Evolutionary conservation across 1,140 invertebrate species (phyloP).

Genomic region (Drosophila dunni): DNA sequence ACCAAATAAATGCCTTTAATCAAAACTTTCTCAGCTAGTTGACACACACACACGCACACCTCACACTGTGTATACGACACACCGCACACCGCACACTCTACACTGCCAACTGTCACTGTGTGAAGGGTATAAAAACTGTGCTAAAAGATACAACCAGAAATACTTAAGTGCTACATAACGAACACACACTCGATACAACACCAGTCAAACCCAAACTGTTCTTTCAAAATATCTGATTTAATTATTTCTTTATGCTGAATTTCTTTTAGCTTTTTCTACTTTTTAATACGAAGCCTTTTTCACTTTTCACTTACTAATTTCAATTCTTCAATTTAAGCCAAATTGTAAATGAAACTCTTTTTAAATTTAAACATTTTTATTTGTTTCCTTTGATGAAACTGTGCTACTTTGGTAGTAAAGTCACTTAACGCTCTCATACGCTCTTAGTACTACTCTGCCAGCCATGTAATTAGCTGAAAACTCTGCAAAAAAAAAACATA

Average conservation of each 20-base stretch:
- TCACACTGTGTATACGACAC: neutral
- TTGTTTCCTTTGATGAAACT: conserved; percentile 10
- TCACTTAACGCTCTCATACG: conserved; percentile 57
- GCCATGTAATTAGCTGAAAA: conserved; percentile 72
- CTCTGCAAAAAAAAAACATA: conserved; percentile 39
- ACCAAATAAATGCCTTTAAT: neutral
- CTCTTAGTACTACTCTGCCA: conserved; percentile 77
- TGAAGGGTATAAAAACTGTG: conserved; percentile 80
- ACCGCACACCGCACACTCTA: neutral
- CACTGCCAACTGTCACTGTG: conserved; percentile 29
- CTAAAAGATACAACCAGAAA: conserved; percentile 44
- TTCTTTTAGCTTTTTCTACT: neutral
- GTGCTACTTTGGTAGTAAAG: conserved; percentile 28
- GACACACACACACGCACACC: neutral
- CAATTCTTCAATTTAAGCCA: neutral
- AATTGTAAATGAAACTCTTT: conserved; percentile 2
- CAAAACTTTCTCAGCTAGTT: conserved; percentile 3
- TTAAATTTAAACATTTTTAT: conserved; percentile 31
- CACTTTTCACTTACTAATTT: neutral
- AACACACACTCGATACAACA: conserved; percentile 14
- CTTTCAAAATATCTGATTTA: neutral
- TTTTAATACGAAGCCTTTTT: neutral
- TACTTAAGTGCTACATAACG: conserved; percentile 19
- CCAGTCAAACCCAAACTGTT: conserved; percentile 1
- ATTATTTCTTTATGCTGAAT: neutral